Evolutionary conservation across 2,797 vertebrate genomes (phyloP).

Genomic region (Pangasius sanitwongsei): DNA sequence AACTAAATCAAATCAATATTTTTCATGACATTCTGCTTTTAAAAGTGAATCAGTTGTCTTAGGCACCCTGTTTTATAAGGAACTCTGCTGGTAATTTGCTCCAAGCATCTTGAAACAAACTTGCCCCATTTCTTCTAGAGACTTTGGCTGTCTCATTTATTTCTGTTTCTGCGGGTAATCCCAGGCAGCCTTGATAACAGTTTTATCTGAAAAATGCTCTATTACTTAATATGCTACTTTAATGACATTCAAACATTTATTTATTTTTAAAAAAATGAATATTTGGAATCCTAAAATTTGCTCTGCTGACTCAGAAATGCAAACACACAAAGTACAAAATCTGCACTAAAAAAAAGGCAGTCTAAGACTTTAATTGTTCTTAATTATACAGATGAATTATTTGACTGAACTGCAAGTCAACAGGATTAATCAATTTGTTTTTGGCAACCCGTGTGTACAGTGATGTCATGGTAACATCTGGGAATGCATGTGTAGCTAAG

Average conservation of each 20-base stretch:
- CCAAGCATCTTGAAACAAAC: background rate
- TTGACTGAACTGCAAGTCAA: background rate
- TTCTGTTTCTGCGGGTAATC: background rate
- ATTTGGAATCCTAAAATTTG: background rate
- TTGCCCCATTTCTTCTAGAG: background rate
- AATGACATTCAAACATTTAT: background rate
- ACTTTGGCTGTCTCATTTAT: background rate
- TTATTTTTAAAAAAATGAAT: background rate
- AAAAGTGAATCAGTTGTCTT: background rate
- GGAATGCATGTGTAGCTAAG: constrained; percentile 17
- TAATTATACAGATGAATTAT: background rate
- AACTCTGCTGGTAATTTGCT: background rate
- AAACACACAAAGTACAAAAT: background rate
- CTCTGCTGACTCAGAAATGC: background rate
- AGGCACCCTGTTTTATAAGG: background rate
- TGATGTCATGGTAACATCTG: constrained; percentile 48
- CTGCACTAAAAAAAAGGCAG: background rate
- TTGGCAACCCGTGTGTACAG: constrained; percentile 33
- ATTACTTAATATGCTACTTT: background rate
- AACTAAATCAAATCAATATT: background rate
- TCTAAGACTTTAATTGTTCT: background rate
- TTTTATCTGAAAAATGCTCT: background rate
- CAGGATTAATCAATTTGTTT: constrained; percentile 21
- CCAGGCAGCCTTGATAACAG: background rate
- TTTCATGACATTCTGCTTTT: background rate